Evolutionary conservation across 1,140 invertebrate species (phyloP), one percentile per base, ranked within the genome.

Genomic region (Halyomorpha halys): DNA sequence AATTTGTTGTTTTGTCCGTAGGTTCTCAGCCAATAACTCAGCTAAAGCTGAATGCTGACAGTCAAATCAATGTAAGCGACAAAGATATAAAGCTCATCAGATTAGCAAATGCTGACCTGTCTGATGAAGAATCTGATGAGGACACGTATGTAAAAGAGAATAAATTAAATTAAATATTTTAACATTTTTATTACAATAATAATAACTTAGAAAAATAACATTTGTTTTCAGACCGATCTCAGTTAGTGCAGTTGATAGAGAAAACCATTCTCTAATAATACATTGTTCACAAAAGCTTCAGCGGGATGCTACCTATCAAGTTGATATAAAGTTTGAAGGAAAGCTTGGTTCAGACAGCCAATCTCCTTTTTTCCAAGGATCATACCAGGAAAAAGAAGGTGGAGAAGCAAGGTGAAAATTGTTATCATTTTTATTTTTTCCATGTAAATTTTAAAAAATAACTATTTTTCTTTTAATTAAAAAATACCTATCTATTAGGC

Each of bases 271-370:
- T 3, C 53, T 65, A 15, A 62, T 61, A 19, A 66, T 72, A 21
- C 67, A 67, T 18, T 64, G 67, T 2, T 68, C 70, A 11, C 64
- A 69, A 27, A 68, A 65, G 18, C 61, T 72, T n/a, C 64, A 65
- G 27, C 61, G 66, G 34, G 70, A 71, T 44, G 63, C 68, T 14
- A 71, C 68, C 13, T 72, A 72, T 59, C 69, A 71, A 61, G 47
- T 72, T 14, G 69, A 71, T 53, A 64, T 72, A 34, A 54, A 56
- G 13, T 72, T 71, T 44, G 69, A 70, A 18, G 69, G 68, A 3
- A 61, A 27, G 1, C 27, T 72, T 2, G 61, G 62, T 3, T 59
- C 60, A 14, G 68, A 71, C 44, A 39, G 59, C 11, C n/a, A 56
- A 6, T 59, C 64, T 19, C 59, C 67, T 1, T 68, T 71, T 44